A percentile compares a stretch with the other conserved stretches of the same genome.
These are phyloP conservation scores for Mormyrus proboscirostris DNA, from an alignment of 2,797 vertebrate genomes.

Conservation along the genomic window DNA sequence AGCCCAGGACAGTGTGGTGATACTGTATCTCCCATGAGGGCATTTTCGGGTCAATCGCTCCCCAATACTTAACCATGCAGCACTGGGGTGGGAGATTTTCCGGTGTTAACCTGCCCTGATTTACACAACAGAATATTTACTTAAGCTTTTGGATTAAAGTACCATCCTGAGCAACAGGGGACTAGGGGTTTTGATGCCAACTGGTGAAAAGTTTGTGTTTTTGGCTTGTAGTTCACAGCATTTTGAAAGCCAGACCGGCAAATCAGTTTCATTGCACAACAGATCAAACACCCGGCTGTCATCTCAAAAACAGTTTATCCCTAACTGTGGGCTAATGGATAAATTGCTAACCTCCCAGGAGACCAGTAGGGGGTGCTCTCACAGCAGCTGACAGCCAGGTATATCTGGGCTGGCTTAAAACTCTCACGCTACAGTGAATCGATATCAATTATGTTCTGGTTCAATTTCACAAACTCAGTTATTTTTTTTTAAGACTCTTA, in stretches of 20 bases:
- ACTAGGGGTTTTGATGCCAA: background rate
- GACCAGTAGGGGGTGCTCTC: background rate
- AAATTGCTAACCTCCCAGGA: background rate
- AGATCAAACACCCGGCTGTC: background rate
- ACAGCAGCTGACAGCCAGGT: background rate
- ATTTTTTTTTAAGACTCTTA: slow-evolving; percentile 1
- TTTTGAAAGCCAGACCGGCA: background rate
- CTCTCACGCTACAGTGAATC: background rate
- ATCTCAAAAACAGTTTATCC: background rate
- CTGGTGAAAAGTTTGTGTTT: background rate
- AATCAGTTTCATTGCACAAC: background rate
- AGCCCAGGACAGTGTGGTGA: background rate
- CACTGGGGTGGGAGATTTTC: background rate
- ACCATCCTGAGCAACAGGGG: background rate
- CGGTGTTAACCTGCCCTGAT: background rate
- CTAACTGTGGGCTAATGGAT: background rate
- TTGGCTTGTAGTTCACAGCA: background rate
- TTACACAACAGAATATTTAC: background rate
- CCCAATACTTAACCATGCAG: background rate
- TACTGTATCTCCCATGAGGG: background rate
- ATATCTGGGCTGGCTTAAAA: background rate
- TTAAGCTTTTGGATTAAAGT: background rate
- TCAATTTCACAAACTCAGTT: background rate
- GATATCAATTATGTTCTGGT: background rate
- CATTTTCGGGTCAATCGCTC: background rate